Percentiles rank a stretch among this genome's conserved stretches.
Evolutionary conservation across 2,888 invertebrate species (phyloP).

Genomic region (Caenorhabditis zanzibari): DNA sequence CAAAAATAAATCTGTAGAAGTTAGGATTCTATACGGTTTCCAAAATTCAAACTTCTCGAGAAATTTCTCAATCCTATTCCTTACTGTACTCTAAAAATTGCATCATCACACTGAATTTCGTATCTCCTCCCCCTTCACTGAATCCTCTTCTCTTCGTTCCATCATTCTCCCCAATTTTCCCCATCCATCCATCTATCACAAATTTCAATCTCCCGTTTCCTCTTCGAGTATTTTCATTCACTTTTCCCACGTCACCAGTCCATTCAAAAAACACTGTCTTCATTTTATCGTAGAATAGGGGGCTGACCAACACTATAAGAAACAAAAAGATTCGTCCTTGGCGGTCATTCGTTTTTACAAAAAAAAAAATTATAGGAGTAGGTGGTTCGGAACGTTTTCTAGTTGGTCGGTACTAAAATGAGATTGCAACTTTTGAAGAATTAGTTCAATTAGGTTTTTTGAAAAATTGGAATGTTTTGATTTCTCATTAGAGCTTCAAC

Average conservation of each 20-base stretch:
- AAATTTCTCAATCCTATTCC: not conserved
- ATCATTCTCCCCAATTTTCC: not conserved
- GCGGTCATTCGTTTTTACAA: not conserved
- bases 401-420: not conserved
- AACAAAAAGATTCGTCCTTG: slow-evolving; percentile 13
- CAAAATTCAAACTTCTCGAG: too few species aligned
- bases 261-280: not conserved
- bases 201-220: slow-evolving; percentile 7
- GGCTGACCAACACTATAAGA: not conserved
- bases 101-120: not conserved
- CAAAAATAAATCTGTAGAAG: too few species aligned
- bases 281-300: not conserved
- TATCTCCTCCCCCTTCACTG: not conserved
- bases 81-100: not conserved
- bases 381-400: slow-evolving; percentile 15
- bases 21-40: too few species aligned
- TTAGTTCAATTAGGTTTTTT: too few species aligned
- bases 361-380: not conserved
- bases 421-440: not conserved
- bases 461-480: too few species aligned
- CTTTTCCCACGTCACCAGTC: not conserved
- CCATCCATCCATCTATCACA: slow-evolving; percentile 11
- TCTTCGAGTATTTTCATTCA: not conserved
- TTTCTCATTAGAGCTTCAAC: too few species aligned
- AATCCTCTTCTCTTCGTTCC: not conserved